Evolutionary conservation across 2,113 vertebrate species (phyloP).

Genomic region (Antechinus stuartii): DNA sequence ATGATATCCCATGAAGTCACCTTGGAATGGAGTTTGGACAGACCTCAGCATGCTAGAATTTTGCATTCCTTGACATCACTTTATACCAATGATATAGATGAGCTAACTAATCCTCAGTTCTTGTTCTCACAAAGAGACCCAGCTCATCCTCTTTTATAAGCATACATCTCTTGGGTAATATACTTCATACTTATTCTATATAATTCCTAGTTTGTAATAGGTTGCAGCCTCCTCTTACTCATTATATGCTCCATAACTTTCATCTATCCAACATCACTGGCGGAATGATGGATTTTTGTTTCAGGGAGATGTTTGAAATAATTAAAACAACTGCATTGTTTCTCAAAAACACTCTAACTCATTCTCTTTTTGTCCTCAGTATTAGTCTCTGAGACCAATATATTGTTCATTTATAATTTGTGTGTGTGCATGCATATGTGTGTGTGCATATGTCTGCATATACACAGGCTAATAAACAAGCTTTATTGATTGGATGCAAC

Average conservation of each 20-base stretch:
- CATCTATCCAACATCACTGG: background rate
- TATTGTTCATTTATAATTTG: background rate
- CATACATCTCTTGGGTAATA: background rate
- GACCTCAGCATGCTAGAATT: too few species aligned
- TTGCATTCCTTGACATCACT: too few species aligned
- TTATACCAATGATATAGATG: too few species aligned
- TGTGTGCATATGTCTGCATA: too few species aligned
- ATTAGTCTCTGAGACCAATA: background rate
- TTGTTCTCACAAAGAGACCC: too few species aligned
- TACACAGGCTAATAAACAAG: background rate
- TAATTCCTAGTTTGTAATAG: background rate
- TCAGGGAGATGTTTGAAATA: background rate
- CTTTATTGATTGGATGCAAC: background rate
- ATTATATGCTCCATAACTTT: background rate
- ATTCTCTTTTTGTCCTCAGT: background rate
- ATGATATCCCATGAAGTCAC: background rate
- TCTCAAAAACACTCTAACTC: background rate
- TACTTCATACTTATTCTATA: background rate
- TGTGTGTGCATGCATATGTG: too few species aligned
- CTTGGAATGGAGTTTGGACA: background rate
- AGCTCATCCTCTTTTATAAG: background rate
- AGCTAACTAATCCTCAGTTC: too few species aligned
- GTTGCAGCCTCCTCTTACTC: background rate
- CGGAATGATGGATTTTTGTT: background rate
- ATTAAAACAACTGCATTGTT: background rate